These are phyloP conservation scores for Pissodes strobi DNA, from an alignment of 1,140 invertebrate genomes.

Conservation along the genomic window DNA sequence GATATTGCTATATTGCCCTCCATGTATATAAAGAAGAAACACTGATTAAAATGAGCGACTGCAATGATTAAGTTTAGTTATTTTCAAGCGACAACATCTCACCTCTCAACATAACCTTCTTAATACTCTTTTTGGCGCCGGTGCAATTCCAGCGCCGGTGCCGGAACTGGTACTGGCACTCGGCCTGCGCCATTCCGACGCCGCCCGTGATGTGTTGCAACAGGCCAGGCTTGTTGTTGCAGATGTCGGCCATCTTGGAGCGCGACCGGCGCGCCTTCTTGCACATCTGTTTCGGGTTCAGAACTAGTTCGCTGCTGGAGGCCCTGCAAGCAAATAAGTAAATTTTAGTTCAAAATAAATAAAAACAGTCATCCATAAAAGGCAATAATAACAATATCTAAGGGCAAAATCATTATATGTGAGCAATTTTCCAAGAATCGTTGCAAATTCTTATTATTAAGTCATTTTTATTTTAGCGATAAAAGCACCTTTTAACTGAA, in stretches of 20 bases:
- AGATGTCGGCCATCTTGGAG: conserved; percentile 76
- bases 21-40: no score
- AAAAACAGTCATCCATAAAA: background rate
- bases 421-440: no score
- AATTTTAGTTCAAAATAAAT: background rate
- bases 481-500: no score
- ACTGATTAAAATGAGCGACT: no score
- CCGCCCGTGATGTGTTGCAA: conserved; percentile 77
- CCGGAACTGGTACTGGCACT: conserved; percentile 85
- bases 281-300: conserved; percentile 87
- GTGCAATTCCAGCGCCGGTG: conserved; percentile 86
- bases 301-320: conserved; percentile 79
- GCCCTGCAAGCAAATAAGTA: conserved; percentile 66
- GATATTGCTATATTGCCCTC: no score
- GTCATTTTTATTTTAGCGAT: no score
- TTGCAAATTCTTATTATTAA: no score
- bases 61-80: no score
- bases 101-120: conserved; percentile 82
- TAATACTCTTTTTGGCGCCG: conserved; percentile 73
- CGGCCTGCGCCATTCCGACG: conserved; percentile 75
- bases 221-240: conserved; percentile 74
- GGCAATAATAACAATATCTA: background rate
- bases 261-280: conserved; percentile 73
- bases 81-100: conserved; percentile 50
- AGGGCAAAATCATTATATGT: no score